Base-by-base conservation (phyloP, 2,888 invertebrate genomes). In the Eudasyphora cyanicolor region DNA sequence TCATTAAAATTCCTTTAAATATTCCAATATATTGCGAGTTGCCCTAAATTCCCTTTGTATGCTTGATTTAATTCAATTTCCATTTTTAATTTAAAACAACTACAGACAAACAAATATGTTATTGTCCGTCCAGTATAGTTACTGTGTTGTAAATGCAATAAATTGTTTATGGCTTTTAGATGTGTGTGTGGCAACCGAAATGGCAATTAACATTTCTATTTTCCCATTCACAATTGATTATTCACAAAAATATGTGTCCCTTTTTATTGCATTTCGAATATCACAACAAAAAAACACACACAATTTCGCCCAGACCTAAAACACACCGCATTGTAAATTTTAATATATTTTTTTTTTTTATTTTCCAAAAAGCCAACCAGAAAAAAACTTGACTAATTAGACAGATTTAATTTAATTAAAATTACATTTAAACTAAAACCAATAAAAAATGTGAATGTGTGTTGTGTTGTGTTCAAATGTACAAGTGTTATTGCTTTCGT, bases 331-430 rank as follows among this genome's bases (percentile, higher is more conserved):
- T 24, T 12, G 21, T 42, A 42, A 42, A 67, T 67, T 24, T 21
- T n/a, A n/a, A n/a, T n/a, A 2, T 21, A 19, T n/a, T 7, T 19
- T 32, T 35, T 64, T 32, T 64, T 64, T 35, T 7, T 64, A 5
- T 42, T 42, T 2, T 35, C 32, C 35, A 29, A 17, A 32, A 71
- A 32, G 12, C 19, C 8, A 32, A 32, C 17, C 5, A 69, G 4
- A 21, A 57, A 69, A 69, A 69, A 62, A 38, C 5, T 27, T 69
- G 57, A 19, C 79, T 76, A 76, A 76, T 79, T 82, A 74, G 73
- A 74, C 42, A 82, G 73, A 74, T 79, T 77, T 69, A 62, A 79
- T 71, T 82, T 79, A 79, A 82, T 82, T 79, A 79, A 75, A 75
- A 71, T 78, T 71, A 64, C 64, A 38, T 76, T 73, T 57, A 24